Base-by-base conservation (phyloP, 2,113 vertebrate genomes). In the Maccullochella peelii region DNA sequence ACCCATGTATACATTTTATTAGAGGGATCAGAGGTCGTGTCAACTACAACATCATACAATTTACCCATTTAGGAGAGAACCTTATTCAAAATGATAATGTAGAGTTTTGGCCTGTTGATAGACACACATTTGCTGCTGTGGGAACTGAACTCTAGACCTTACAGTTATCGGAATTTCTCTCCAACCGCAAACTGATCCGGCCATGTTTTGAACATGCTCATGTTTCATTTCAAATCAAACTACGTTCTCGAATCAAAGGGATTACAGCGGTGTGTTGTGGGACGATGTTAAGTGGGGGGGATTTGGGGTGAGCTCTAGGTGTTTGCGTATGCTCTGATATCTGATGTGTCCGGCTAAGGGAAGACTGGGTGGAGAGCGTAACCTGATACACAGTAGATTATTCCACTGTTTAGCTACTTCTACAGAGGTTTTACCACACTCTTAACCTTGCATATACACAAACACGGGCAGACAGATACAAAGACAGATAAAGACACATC, bases 301-400 rank as follows among this genome's bases (percentile, higher is more conserved):
- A 69, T 77, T 67, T 65, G 38, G 25, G 72, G 33, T 76, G 66
- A 38, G 61, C 63, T 55, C 72, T 18, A 25, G 33, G 55, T 74
- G 72, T 93, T 80, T 86, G 63, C 44, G 40, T 89, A n/a, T 21
- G 36, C 20, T 57, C 42, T 0, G 4, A 36, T 73, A 83, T 85
- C 63, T 73, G 70, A 80, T 73, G 74, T 61, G 68, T 80, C 63
- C 62, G 14, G 82, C 82, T 30, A 65, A 40, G 38, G 18, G n/a
- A 50, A 21, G 71, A 57, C 58, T 25, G 65, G 71, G 62, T 47
- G 65, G 80, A 80, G 69, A 71, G 21, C 0, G 82, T 62, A 86
- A 91, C 72, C 57, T 20, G 79, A 93, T 52, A 84, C 47, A 9
- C 2, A n/a, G 63, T 33, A 86, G 88, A 85, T 86, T 88, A 86